Conservation (phyloP, 2,888 invertebrate species). For the Hypsopygia costalis region DNA sequence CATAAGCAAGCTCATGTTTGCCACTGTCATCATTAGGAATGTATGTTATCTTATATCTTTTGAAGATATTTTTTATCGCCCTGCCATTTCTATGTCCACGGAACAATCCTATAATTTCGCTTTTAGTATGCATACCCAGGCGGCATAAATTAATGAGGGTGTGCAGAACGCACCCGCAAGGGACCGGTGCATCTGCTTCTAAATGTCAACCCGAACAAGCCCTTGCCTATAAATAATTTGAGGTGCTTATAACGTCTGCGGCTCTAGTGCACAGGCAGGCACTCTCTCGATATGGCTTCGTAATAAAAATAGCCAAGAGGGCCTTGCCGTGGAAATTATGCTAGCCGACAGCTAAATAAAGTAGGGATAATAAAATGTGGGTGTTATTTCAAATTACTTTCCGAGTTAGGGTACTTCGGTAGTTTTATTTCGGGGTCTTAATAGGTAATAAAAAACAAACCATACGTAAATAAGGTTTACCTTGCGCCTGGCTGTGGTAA, state of each 20-base stretch:
- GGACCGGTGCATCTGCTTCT: conserved; percentile 61
- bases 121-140: conserved; percentile 33
- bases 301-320: conserved; percentile 57
- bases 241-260: conserved; percentile 46
- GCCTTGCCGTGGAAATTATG: conserved; percentile 46
- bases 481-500: conserved; percentile 89
- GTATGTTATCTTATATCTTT: background rate
- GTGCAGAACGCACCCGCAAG: conserved; percentile 35
- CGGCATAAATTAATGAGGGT: conserved; percentile 61
- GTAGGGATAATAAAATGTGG: conserved; percentile 13
- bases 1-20: no score
- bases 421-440: conserved; percentile 8
- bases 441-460: conserved; percentile 14
- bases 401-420: conserved; percentile 5
- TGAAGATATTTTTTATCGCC: background rate
- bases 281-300: conserved; percentile 59
- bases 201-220: conserved; percentile 67
- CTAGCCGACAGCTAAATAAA: conserved; percentile 26
- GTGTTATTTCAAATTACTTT: conserved; percentile 10
- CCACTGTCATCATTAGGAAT: background rate
- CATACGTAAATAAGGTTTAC: conserved; percentile 53
- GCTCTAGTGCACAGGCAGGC: conserved; percentile 37
- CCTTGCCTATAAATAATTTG: conserved; percentile 68
- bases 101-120: conserved; percentile 25
- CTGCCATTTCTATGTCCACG: conserved; percentile 6